phyloP scores from a whole-genome alignment of 2,797 vertebrate genomes.

The Girardinus metallicus region DNA sequence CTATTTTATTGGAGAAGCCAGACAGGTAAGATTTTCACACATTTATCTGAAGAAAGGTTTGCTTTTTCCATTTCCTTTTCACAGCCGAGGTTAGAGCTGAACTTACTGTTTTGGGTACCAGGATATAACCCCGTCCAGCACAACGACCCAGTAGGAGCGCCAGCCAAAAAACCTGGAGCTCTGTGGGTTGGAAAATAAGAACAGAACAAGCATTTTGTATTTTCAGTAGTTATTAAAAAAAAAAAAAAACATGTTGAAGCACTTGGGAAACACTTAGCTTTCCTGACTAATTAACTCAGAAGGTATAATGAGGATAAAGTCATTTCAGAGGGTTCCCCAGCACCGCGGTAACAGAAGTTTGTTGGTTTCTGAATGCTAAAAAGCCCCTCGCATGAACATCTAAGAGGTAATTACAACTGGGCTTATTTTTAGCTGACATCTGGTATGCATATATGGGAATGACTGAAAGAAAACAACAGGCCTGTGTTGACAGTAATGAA shows the following conservation, averaged over 20 bases:
- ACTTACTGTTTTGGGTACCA: constrained; percentile 96
- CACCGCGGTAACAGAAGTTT: neutral
- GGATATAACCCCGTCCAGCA: constrained; percentile 94
- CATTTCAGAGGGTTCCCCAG: neutral
- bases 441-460: neutral
- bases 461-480: neutral
- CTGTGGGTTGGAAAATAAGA: constrained; percentile 67
- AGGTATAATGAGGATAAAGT: neutral
- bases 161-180: constrained; percentile 95
- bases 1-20: neutral
- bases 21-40: neutral
- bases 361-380: constrained; percentile 11
- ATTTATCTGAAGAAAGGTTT: constrained; percentile 13
- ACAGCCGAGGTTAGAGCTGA: constrained; percentile 15
- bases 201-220: neutral
- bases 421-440: constrained; percentile 6
- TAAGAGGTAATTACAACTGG: constrained; percentile 21
- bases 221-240: neutral
- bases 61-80: neutral
- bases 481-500: neutral
- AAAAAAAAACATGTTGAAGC: too few relatives aligned
- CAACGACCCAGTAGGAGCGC: constrained; percentile 91
- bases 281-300: constrained; percentile 19
- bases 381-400: neutral
- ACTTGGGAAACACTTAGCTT: neutral